Evolutionary conservation across 2,888 invertebrate genomes (phyloP), one percentile per base, ranked within the genome.

Genomic region (Drosophila prostipennis): DNA sequence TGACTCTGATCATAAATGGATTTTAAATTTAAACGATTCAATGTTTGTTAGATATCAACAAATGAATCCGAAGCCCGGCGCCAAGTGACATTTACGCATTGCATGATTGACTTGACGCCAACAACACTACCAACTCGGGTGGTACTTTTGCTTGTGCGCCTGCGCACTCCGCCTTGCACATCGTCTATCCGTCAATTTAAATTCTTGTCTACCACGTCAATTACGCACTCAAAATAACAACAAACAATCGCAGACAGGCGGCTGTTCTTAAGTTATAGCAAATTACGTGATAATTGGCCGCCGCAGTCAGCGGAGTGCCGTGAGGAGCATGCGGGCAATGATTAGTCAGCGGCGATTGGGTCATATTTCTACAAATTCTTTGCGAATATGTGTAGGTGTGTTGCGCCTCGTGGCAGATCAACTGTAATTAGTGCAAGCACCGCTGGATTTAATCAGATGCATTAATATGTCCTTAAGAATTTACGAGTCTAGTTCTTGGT

Each of bases 231-330:
- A 56, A 42, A 63, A 52, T 34, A 37, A 14, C 48, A 65, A 56
- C 51, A 59, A 26, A 2, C 7, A n/a, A 6, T 54, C 39, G 48
- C 40, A 51, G 55, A 54, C 60, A 39, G 52, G 7, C 56, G 61
- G 51, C 45, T 64, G 71, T 60, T 70, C 49, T 63, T 48, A 54
- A 65, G 78, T 78, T 81, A 80, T 73, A 72, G 75, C 72, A 77
- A 84, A 81, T 80, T 86, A 83, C 78, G 77, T 82, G 88, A 77
- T 79, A 84, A 88, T 84, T 84, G 78, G 40, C 37, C 13, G n/a
- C n/a, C n/a, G 4, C 2, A 37, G 37, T 37, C 37, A n/a, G n/a
- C n/a, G 37, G 13, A 6, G 37, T n/a, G n/a, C 37, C n/a, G 37
- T n/a, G n/a, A n/a, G n/a, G n/a, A 37, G n/a, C 51, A 46, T 34